Percentiles rank a stretch among this genome's conserved stretches.
These are phyloP conservation scores for Caenorhabditis uteleia DNA, from an alignment of 2,888 invertebrate species.

Conservation along the genomic window DNA sequence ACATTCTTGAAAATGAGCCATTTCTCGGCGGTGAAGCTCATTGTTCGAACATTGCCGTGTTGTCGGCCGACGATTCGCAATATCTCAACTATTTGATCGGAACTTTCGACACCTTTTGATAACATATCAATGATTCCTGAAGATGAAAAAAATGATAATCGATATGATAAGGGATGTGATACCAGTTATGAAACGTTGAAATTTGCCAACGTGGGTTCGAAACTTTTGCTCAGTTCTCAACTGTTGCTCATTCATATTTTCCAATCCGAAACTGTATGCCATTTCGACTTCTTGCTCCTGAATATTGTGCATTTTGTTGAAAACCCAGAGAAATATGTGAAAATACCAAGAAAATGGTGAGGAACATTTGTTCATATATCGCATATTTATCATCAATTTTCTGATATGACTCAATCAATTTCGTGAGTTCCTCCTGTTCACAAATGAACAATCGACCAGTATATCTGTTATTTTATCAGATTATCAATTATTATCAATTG, in stretches of 20 bases:
- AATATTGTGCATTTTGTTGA: conserved; percentile 12
- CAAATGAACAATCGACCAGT: conserved; percentile 59
- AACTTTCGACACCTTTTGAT: conserved; percentile 50
- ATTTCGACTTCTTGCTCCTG: conserved; percentile 62
- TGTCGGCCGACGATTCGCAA: conserved; percentile 63
- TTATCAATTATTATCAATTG: not conserved
- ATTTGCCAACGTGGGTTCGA: conserved; percentile 64
- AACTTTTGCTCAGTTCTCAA: conserved; percentile 50
- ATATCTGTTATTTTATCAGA: conserved; percentile 29
- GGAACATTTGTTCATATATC: conserved; percentile 60
- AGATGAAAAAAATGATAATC: not conserved
- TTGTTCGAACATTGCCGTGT: conserved; percentile 62
- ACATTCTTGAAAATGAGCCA: conserved; percentile 67
- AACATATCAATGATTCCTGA: conserved; percentile 59
- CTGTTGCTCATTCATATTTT: conserved; percentile 55
- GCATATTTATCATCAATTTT: conserved; percentile 64
- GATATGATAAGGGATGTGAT: no score
- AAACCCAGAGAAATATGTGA: no score
- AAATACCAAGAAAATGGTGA: conserved; percentile 58
- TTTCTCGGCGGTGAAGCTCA: conserved; percentile 65
- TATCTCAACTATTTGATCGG: conserved; percentile 48
- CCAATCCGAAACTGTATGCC: conserved; percentile 60
- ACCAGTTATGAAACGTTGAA: conserved; percentile 60
- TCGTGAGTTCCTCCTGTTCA: conserved; percentile 61
- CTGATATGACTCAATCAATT: conserved; percentile 54